phyloP scores from a whole-genome alignment of 2,888 invertebrate genomes.

The Minunthozetes semirufus region DNA sequence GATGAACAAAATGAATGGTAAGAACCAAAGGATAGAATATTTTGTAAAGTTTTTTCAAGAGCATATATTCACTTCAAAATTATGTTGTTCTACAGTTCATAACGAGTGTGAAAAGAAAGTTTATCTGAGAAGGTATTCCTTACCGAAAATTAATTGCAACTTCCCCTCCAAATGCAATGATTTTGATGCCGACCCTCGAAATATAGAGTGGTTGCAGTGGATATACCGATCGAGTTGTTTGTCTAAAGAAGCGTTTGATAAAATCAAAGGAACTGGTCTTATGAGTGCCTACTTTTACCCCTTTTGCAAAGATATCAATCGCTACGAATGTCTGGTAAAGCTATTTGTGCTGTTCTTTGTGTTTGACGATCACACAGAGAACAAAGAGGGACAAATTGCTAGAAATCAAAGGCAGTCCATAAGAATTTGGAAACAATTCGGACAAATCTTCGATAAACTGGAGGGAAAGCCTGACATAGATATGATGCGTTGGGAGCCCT shows the following conservation, averaged over 20 bases:
- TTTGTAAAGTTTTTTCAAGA: too few relatives aligned
- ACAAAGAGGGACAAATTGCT: not conserved
- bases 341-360: not conserved
- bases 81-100: too few relatives aligned
- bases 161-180: not conserved
- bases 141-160: too few relatives aligned
- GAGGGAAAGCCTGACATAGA: too few relatives aligned
- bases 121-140: too few relatives aligned
- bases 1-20: too few relatives aligned
- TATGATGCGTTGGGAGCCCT: too few relatives aligned
- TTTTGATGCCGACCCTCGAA: not conserved
- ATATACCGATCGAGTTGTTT: not conserved
- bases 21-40: too few relatives aligned
- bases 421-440: not conserved
- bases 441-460: not conserved
- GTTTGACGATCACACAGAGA: not conserved
- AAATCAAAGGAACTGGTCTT: not conserved
- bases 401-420: not conserved
- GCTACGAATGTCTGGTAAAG: not conserved
- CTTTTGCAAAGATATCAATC: not conserved
- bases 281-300: not conserved
- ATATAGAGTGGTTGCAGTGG: not conserved
- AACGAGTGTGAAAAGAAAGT: too few relatives aligned
- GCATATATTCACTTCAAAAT: too few relatives aligned
- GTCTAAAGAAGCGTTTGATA: not conserved